Percentiles rank a stretch among this genome's conserved stretches.
Conservation (phyloP, 2,113 vertebrate genomes). For the Sylvicapra grimmia region DNA sequence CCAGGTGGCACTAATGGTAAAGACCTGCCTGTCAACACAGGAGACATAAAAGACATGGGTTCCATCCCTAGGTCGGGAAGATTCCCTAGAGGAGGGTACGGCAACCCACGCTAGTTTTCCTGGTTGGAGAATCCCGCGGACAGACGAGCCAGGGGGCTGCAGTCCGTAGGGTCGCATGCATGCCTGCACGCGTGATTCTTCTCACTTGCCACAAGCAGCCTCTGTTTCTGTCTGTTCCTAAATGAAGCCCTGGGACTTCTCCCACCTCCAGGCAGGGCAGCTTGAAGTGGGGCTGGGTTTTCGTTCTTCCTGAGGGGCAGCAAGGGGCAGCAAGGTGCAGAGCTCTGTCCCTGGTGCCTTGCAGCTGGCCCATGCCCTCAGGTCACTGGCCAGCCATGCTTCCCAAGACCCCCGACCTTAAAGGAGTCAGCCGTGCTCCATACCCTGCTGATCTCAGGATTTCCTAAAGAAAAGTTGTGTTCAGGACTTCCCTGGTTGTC, state of each 20-base stretch:
- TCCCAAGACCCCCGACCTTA: not conserved
- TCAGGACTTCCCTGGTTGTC: not conserved
- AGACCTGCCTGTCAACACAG: not conserved
- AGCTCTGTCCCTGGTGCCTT: not conserved
- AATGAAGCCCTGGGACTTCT: not conserved
- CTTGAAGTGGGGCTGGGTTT: too few relatives aligned
- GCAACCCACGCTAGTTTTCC: not conserved
- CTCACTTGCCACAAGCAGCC: not conserved
- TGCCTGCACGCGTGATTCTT: accelerated
- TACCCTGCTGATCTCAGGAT: not conserved
- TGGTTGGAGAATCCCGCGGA: not conserved
- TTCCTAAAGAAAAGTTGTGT: not conserved
- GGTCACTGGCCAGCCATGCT: not conserved
- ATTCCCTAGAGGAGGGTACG: not conserved
- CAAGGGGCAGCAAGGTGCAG: not conserved
- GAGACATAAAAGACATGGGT: not conserved
- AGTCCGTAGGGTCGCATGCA: not conserved
- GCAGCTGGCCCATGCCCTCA: not conserved
- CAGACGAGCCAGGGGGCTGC: not conserved
- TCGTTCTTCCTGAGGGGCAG: not conserved
- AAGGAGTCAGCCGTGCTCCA: not conserved
- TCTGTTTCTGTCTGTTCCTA: not conserved
- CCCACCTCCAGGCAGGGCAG: not conserved
- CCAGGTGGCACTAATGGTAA: not conserved
- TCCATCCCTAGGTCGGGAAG: not conserved